Conservation (phyloP, 2,797 vertebrate genomes). For the Megalops cyprinoides region DNA sequence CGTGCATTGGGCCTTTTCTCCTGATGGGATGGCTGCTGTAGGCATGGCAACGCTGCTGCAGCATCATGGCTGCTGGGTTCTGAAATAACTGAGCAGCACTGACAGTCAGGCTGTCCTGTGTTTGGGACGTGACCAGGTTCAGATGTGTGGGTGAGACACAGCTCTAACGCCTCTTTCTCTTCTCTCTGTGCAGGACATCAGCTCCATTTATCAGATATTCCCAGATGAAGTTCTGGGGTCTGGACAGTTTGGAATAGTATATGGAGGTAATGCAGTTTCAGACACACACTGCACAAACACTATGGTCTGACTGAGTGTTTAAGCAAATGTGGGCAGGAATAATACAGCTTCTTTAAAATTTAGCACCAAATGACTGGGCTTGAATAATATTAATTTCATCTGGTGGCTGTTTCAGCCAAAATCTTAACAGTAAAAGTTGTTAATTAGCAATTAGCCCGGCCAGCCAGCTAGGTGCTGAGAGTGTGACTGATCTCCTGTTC, state of each 20-base stretch:
- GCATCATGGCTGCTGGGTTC: too few relatives aligned
- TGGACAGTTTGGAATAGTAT: slow-evolving; percentile 97
- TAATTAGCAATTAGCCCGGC: too few relatives aligned
- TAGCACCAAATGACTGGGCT: neutral
- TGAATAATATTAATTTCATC: too few relatives aligned
- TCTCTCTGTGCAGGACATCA: slow-evolving; percentile 84
- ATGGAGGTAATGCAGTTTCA: slow-evolving; percentile 82
- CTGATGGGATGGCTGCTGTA: too few relatives aligned
- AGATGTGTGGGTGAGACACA: neutral
- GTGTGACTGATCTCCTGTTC: too few relatives aligned
- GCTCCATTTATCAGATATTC: slow-evolving; percentile 96
- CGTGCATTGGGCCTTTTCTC: too few relatives aligned
- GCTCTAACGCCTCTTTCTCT: slow-evolving; percentile 14
- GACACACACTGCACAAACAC: neutral
- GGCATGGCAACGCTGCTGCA: too few relatives aligned
- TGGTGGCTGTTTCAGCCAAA: too few relatives aligned
- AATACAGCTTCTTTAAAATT: neutral
- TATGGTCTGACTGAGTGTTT: slow-evolving; percentile 5
- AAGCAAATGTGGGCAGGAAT: neutral
- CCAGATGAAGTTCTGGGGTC: slow-evolving; percentile 96
- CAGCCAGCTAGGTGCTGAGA: too few relatives aligned
- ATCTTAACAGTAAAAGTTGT: too few relatives aligned
- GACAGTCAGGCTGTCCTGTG: too few relatives aligned
- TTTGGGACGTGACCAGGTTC: neutral
- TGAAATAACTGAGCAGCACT: too few relatives aligned